Evolutionary conservation across 2,797 vertebrate genomes (phyloP).

Genomic region (Spinus pinus): DNA sequence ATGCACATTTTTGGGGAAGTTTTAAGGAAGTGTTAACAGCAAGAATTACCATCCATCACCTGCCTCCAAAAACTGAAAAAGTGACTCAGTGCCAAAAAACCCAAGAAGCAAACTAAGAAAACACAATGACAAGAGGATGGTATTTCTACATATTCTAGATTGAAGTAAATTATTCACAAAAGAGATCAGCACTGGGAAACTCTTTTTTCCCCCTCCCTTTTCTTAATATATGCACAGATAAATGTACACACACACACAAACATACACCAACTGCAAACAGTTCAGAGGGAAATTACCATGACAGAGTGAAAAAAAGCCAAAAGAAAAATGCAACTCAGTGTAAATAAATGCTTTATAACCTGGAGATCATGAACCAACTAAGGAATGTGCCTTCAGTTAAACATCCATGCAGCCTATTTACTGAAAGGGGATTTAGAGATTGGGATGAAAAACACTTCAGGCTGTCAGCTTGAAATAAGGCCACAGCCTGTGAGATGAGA

Average conservation of each 20-base stretch:
- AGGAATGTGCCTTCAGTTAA: slow-evolving; percentile 54
- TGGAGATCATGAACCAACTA: slow-evolving; percentile 61
- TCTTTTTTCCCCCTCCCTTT: not conserved
- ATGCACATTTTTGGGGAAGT: not conserved
- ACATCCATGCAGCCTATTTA: slow-evolving; percentile 65
- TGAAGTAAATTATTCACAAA: not conserved
- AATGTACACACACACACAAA: not conserved
- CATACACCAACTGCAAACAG: slow-evolving; percentile 4
- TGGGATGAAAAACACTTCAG: not conserved
- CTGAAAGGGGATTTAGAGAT: slow-evolving; percentile 62
- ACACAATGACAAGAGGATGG: slow-evolving; percentile 25
- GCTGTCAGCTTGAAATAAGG: slow-evolving; percentile 54
- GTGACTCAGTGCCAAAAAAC: not conserved
- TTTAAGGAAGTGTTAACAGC: not conserved
- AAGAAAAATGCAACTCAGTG: slow-evolving; percentile 65
- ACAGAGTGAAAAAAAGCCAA: slow-evolving; percentile 24
- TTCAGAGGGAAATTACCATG: slow-evolving; percentile 44
- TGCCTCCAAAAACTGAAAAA: not conserved
- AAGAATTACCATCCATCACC: not conserved
- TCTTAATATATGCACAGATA: not conserved
- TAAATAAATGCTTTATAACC: slow-evolving; percentile 67
- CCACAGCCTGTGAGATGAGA: slow-evolving; percentile 39
- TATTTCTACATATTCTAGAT: not conserved
- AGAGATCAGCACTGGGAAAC: not conserved
- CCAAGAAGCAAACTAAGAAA: slow-evolving; percentile 35